phyloP scores from a whole-genome alignment of 2,113 vertebrate genomes.

The Zosterops hypoxanthus region DNA sequence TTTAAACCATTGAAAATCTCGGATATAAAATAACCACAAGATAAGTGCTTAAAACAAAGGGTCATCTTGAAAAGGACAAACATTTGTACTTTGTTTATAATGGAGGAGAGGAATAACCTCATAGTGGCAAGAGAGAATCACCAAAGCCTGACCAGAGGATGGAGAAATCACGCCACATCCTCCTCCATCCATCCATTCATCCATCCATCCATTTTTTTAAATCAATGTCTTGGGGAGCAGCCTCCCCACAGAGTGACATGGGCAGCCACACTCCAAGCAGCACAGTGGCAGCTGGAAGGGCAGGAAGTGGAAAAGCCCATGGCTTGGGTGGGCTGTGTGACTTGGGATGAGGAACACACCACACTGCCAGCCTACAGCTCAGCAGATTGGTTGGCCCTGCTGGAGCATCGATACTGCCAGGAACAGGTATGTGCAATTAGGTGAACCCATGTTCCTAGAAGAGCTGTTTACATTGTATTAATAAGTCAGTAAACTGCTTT shows the following conservation, averaged over 20 bases:
- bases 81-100: background rate
- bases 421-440: background rate
- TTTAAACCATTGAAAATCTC: background rate
- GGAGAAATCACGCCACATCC: background rate
- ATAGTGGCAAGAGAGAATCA: background rate
- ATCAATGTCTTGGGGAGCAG: background rate
- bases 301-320: background rate
- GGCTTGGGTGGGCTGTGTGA: rapidly evolving
- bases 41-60: background rate
- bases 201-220: background rate
- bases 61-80: background rate
- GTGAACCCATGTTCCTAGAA: background rate
- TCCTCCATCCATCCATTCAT: background rate
- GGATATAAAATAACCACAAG: background rate
- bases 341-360: too few relatives aligned
- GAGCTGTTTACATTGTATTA: background rate
- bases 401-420: background rate
- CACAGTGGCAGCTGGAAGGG: rapidly evolving
- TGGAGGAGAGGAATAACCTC: background rate
- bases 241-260: rapidly evolving
- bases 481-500: background rate
- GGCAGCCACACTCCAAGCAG: background rate
- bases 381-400: background rate
- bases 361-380: background rate
- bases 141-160: background rate